phyloP scores from a whole-genome alignment of 2,888 invertebrate species.

The Palloptera scutellata region DNA sequence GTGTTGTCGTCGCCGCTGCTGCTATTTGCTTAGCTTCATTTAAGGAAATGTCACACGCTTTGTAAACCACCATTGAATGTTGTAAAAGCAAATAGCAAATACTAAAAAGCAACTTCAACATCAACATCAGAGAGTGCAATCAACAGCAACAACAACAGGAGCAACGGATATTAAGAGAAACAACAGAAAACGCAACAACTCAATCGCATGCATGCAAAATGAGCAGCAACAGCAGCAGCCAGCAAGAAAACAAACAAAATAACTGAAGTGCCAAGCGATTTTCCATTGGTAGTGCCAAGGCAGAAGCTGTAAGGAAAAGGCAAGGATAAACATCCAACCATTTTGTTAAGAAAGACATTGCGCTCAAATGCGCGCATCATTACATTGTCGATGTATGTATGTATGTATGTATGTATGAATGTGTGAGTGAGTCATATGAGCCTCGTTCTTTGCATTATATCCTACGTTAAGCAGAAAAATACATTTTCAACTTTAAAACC shows the following conservation, averaged over 20 bases:
- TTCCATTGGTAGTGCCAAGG: too few relatives aligned
- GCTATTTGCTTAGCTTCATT: constrained; percentile 26
- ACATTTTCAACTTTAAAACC: not conserved
- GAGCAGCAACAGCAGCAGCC: not conserved
- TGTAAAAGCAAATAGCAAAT: too few relatives aligned
- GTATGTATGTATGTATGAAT: not conserved
- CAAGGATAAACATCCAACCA: not conserved
- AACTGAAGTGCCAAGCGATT: too few relatives aligned
- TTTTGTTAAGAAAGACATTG: constrained; percentile 1
- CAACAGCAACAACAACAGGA: not conserved
- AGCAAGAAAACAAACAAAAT: not conserved
- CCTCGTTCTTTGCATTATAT: not conserved
- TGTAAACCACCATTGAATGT: not conserved
- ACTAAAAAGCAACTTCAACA: not conserved
- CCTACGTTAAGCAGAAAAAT: not conserved
- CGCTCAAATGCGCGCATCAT: not conserved
- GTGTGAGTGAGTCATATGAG: not conserved
- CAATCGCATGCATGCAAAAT: not conserved
- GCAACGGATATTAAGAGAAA: not conserved
- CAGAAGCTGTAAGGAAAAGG: too few relatives aligned
- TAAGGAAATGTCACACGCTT: constrained; percentile 29
- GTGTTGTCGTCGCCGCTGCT: constrained; percentile 13
- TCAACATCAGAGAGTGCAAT: not conserved
- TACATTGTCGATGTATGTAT: not conserved
- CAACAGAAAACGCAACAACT: constrained; percentile 3